Conservation (phyloP, 2,888 invertebrate species). For the Teleiodes luculella region DNA sequence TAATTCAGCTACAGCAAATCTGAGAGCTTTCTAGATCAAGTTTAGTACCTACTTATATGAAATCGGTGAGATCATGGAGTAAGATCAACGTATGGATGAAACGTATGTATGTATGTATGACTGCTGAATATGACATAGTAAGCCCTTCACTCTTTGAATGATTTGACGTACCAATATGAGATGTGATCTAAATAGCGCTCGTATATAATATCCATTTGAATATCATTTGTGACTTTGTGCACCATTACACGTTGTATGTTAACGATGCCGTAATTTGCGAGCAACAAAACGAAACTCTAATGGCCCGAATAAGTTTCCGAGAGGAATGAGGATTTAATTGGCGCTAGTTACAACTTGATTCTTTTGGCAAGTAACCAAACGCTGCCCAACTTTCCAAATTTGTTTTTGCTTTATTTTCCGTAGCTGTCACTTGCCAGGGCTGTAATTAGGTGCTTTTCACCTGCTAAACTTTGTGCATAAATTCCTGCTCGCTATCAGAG, state of each 20-base stretch:
- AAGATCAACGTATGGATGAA: no score
- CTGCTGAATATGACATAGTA: no score
- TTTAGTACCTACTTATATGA: no score
- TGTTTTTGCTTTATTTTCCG: constrained; percentile 3
- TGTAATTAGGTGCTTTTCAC: constrained; percentile 9
- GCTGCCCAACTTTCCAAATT: neutral
- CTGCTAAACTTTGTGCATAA: constrained; percentile 16
- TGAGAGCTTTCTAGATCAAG: no score
- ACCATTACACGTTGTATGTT: neutral
- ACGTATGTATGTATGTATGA: no score
- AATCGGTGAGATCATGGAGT: no score
- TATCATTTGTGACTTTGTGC: neutral
- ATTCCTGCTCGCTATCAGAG: constrained; percentile 3
- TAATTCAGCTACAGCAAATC: no score
- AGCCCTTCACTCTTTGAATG: no score
- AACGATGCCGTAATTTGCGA: neutral
- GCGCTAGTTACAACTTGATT: constrained; percentile 6
- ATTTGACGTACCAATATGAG: no score
- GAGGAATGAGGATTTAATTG: constrained; percentile 2
- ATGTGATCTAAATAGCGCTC: no score
- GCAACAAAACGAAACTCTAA: neutral
- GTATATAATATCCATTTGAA: no score
- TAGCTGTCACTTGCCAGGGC: neutral
- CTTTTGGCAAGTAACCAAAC: neutral
- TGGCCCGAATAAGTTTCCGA: neutral